Evolutionary conservation across 64 coral and sea anemone genomes (phyloP).

Genomic region (Montipora capricornis): DNA sequence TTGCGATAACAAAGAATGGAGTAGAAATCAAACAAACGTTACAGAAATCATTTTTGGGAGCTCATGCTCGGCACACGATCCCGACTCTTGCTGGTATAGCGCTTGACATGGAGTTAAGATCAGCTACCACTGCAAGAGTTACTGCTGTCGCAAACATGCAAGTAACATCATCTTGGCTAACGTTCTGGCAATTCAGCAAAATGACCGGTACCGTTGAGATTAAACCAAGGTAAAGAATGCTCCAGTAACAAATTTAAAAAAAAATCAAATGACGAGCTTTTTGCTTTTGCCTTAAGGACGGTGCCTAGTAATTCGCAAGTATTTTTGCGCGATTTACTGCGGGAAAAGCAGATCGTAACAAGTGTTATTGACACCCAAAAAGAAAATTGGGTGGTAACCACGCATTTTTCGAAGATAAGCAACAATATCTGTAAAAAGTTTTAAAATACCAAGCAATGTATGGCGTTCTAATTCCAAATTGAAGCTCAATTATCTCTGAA

Average conservation of each 20-base stretch:
- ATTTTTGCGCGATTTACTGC: no score
- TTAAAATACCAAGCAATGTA: no score
- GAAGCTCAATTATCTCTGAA: no score
- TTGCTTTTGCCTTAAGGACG: no score
- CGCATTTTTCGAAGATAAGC: no score
- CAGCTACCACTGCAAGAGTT: background rate
- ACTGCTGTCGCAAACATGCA: constrained; percentile 9
- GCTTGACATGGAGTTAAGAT: constrained; percentile 58
- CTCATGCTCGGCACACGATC: constrained; percentile 38
- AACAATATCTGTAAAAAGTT: no score
- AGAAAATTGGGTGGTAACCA: no score
- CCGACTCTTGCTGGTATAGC: constrained; percentile 72
- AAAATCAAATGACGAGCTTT: no score
- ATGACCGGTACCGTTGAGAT: background rate
- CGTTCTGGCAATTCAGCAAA: background rate
- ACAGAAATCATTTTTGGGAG: constrained; percentile 54
- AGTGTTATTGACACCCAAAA: no score
- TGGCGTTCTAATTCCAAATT: no score
- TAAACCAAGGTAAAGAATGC: constrained; percentile 42
- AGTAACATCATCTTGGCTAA: constrained; percentile 13
- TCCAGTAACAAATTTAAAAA: background rate
- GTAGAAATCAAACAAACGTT: constrained; percentile 23
- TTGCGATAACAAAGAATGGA: constrained; percentile 57
- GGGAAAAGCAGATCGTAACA: no score
- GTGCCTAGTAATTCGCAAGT: background rate